Conservation (phyloP, 2,888 invertebrate genomes). For the Drosophila cyrtoloma region DNA sequence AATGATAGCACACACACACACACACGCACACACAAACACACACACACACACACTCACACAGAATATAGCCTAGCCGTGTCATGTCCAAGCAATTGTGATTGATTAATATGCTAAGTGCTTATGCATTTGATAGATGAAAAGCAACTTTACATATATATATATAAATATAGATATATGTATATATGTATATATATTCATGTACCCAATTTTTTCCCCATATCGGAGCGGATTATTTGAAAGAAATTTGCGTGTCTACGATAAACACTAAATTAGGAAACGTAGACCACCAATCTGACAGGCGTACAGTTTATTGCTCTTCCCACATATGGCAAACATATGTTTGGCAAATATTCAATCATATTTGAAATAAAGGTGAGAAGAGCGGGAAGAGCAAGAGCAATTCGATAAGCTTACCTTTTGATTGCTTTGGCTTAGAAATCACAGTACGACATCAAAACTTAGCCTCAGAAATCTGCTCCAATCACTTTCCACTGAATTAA, state of each 20-base stretch:
- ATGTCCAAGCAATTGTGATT: slow-evolving; percentile 53
- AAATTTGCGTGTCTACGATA: slow-evolving; percentile 24
- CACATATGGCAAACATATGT: background rate
- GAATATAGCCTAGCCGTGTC: slow-evolving; percentile 8
- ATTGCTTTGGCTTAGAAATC: background rate
- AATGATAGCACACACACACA: slow-evolving; percentile 33
- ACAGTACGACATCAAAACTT: background rate
- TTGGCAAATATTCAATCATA: background rate
- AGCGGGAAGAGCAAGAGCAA: background rate
- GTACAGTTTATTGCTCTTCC: background rate
- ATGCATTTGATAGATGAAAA: slow-evolving; percentile 42
- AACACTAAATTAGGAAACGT: slow-evolving; percentile 18
- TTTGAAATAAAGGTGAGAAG: background rate
- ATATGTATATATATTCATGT: background rate
- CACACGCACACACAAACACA: slow-evolving; percentile 1
- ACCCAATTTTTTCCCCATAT: background rate
- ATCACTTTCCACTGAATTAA: background rate
- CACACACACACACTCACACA: background rate
- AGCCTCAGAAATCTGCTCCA: background rate
- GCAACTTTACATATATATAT: background rate
- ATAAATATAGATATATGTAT: background rate
- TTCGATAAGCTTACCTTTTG: background rate
- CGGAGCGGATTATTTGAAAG: background rate
- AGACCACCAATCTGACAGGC: slow-evolving; percentile 2
- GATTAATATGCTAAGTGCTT: slow-evolving; percentile 59